Conservation (phyloP, 1,140 invertebrate genomes). For the Mizuhopecten yessoensis region DNA sequence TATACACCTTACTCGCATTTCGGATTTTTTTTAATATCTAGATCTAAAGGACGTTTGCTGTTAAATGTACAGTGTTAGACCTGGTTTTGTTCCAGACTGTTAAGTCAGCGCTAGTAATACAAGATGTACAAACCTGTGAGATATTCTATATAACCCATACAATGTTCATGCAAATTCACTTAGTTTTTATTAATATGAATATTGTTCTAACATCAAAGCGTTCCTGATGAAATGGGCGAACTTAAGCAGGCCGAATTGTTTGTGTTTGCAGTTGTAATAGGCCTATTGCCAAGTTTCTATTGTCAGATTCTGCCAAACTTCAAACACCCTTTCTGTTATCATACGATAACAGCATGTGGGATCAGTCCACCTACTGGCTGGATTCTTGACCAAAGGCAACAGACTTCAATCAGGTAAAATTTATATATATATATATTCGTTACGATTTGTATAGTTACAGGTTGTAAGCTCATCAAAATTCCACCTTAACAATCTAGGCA, state of each 20-base stretch:
- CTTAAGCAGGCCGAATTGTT: not conserved
- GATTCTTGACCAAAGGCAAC: not conserved
- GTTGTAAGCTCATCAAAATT: conserved; percentile 2
- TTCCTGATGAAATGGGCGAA: conserved; percentile 7
- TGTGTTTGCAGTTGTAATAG: conserved; percentile 15
- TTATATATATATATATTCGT: no score
- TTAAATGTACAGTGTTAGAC: not conserved
- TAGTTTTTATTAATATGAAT: not conserved
- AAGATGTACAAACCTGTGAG: not conserved
- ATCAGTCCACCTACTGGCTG: not conserved
- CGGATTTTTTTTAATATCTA: no score
- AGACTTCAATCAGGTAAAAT: not conserved
- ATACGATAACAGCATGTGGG: not conserved
- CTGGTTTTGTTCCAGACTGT: not conserved
- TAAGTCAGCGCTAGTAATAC: no score
- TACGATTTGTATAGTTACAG: not conserved
- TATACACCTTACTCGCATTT: no score
- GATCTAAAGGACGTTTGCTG: no score
- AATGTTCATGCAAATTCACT: not conserved
- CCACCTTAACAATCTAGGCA: not conserved
- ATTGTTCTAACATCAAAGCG: conserved; percentile 24
- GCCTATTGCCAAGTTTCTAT: conserved; percentile 7
- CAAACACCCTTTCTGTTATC: not conserved
- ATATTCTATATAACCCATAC: not conserved
- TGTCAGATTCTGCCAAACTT: conserved; percentile 5